A percentile compares a stretch with the other conserved stretches of the same genome.
Conservation (phyloP, 2,888 invertebrate genomes). For the Philopedon plagiatum region DNA sequence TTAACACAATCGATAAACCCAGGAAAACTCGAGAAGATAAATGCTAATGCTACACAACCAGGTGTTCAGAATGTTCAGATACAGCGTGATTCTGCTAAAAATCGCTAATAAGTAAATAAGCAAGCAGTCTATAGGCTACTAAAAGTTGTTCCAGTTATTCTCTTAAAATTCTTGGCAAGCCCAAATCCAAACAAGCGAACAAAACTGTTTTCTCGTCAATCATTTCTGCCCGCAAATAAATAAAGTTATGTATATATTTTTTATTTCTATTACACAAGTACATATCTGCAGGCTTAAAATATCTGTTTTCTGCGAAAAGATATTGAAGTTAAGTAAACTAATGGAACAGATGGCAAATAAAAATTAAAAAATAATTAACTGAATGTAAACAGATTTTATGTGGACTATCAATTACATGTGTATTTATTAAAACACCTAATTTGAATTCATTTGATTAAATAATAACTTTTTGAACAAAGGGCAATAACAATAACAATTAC, state of each 20-base stretch:
- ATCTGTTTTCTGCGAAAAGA: background rate
- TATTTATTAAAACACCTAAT: background rate
- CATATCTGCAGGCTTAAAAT: background rate
- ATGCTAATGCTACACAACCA: too few species aligned
- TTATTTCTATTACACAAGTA: background rate
- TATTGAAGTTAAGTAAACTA: background rate
- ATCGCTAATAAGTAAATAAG: too few species aligned
- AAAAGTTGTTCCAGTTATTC: background rate
- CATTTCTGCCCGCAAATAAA: background rate
- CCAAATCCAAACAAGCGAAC: background rate
- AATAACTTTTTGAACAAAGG: too few species aligned
- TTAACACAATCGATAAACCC: too few species aligned
- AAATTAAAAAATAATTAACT: constrained; percentile 1
- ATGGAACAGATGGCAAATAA: background rate
- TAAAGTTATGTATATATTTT: background rate
- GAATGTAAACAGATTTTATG: background rate
- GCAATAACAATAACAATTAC: too few species aligned
- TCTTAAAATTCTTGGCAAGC: constrained; percentile 2
- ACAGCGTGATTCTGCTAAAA: too few species aligned
- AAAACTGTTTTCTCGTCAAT: background rate
- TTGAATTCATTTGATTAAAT: too few species aligned
- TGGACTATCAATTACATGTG: background rate
- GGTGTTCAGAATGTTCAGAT: too few species aligned
- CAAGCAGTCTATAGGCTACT: too few species aligned
- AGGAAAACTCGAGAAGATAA: too few species aligned